A percentile compares a stretch with the other conserved stretches of the same genome.
phyloP scores from a whole-genome alignment of 2,113 vertebrate species.

The Catharus minimus region DNA sequence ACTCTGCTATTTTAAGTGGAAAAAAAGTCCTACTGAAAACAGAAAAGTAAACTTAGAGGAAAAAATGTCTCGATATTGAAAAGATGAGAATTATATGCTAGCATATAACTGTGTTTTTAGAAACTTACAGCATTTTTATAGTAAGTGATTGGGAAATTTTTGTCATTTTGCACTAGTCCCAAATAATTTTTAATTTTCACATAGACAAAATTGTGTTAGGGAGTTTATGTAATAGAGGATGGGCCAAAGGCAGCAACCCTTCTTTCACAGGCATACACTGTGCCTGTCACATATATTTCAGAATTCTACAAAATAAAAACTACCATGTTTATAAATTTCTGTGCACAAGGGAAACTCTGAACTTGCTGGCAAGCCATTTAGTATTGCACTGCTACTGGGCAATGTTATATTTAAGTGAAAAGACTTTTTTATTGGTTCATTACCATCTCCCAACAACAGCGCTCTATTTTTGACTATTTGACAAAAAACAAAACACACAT shows the following conservation, averaged over 20 bases:
- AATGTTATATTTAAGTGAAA: neutral
- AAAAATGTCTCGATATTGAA: neutral
- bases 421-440: slow-evolving; percentile 7
- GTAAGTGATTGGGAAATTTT: neutral
- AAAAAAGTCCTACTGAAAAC: neutral
- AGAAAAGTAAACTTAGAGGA: neutral
- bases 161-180: neutral
- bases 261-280: neutral
- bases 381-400: neutral
- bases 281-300: neutral
- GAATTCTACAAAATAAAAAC: neutral
- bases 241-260: neutral
- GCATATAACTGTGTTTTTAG: neutral
- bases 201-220: neutral
- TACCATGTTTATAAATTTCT: neutral
- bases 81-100: neutral
- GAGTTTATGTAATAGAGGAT: neutral
- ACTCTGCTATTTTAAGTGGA: neutral
- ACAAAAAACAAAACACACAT: slow-evolving; percentile 1
- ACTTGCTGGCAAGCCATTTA: neutral
- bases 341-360: neutral
- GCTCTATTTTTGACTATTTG: neutral
- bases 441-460: slow-evolving; percentile 1
- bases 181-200: neutral
- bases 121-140: neutral